phyloP scores from a whole-genome alignment of 2,797 vertebrate species.

The Bovichtus diacanthus region DNA sequence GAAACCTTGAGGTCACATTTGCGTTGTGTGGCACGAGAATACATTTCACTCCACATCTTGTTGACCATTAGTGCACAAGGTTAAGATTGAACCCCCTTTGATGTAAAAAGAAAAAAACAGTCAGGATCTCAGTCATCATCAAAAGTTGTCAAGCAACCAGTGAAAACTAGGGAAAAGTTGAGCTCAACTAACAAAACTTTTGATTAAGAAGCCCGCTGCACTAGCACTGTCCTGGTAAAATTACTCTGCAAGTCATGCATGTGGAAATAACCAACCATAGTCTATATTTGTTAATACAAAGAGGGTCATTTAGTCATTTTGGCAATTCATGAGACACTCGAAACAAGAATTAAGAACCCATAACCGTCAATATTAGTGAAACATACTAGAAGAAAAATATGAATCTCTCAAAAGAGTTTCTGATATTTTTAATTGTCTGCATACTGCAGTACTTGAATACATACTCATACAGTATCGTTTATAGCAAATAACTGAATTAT shows the following conservation, averaged over 20 bases:
- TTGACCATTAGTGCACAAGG: slow-evolving; percentile 12
- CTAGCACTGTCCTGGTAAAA: slow-evolving; percentile 49
- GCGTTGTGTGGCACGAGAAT: slow-evolving; percentile 7
- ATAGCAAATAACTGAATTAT: slow-evolving; percentile 89
- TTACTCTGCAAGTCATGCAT: slow-evolving; percentile 70
- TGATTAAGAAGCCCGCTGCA: slow-evolving; percentile 30
- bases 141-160: slow-evolving; percentile 31
- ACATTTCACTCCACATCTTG: background rate
- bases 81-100: slow-evolving; percentile 4
- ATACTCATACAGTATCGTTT: slow-evolving; percentile 89
- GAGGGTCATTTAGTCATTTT: slow-evolving; percentile 72
- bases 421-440: slow-evolving; percentile 85
- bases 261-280: slow-evolving; percentile 61
- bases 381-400: slow-evolving; percentile 80
- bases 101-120: slow-evolving; percentile 44
- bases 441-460: slow-evolving; percentile 88
- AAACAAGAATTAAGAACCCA: slow-evolving; percentile 73
- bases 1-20: slow-evolving; percentile 21
- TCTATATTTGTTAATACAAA: slow-evolving; percentile 72
- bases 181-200: slow-evolving; percentile 41
- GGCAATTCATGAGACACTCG: slow-evolving; percentile 73
- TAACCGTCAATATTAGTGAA: slow-evolving; percentile 76
- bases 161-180: slow-evolving; percentile 35
- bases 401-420: slow-evolving; percentile 82
- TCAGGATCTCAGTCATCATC: slow-evolving; percentile 38